phyloP scores from a whole-genome alignment of 2,888 invertebrate species.

The Drosophila kambysellisi region DNA sequence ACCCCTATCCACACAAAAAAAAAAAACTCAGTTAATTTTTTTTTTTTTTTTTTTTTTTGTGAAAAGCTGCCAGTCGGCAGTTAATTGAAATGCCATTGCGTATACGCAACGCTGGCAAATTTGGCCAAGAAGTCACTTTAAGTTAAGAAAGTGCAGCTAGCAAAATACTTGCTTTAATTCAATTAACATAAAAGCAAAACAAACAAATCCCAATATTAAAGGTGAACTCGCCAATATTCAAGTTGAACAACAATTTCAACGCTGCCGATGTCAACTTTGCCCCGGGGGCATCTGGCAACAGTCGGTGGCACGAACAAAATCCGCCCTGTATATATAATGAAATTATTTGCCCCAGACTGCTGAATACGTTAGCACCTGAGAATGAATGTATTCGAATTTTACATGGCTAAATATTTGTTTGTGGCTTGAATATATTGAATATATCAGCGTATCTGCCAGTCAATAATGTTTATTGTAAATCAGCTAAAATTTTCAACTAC shows the following conservation, averaged over 20 bases:
- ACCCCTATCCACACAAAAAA: not conserved
- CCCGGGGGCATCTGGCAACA: not conserved
- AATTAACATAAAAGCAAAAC: constrained; percentile 24
- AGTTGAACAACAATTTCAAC: not conserved
- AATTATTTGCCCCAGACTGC: not conserved
- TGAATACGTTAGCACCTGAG: not conserved
- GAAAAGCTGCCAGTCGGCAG: constrained; percentile 11
- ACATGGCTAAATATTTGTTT: not conserved
- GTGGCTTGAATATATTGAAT: not conserved
- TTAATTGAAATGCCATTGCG: constrained; percentile 63
- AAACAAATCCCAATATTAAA: not conserved
- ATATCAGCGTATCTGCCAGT: not conserved
- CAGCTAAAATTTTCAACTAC: not conserved
- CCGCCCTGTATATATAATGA: not conserved
- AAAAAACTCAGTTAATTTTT: constrained; percentile 8
- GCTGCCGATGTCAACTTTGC: not conserved
- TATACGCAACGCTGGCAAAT: constrained; percentile 47
- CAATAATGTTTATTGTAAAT: not conserved
- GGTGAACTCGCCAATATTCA: not conserved
- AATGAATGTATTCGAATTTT: not conserved
- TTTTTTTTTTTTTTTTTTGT: constrained; percentile 35
- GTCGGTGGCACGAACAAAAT: not conserved
- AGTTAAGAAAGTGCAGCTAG: constrained; percentile 11
- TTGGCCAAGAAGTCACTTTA: constrained; percentile 9
- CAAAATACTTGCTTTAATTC: constrained; percentile 8